Base-by-base conservation (phyloP, 2,797 vertebrate genomes). In the Melopsittacus undulatus region DNA sequence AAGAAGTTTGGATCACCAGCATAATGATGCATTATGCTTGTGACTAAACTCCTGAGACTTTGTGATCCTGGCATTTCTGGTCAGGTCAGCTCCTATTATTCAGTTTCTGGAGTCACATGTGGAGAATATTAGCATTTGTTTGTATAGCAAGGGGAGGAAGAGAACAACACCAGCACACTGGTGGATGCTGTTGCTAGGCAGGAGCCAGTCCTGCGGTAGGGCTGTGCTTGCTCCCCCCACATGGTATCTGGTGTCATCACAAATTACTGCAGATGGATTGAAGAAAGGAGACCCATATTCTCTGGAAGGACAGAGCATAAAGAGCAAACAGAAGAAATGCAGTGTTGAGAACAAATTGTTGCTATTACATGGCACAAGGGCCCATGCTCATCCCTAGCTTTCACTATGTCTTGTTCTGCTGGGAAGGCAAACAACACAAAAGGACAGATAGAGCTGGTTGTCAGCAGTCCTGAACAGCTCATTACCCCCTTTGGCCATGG, bases 11-110 rank as follows among this genome's bases (percentile, higher is more conserved):
- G 79, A 84, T 98, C 95, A 95, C 77, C 69, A 89, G 92, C 29
- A 7, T 97, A 97, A 97, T 97, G 97, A 97, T 96, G 91, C 95
- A 97, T 97, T 81, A 51, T 96, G 93, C 91, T 94, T 84, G 72
- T n/a, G 63, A 95, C 86, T 95, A 93, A 97, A 95, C 91, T 96
- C 70, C 81, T 1, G 75, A 95, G 95, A 94, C 92, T 96, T 90
- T 94, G 94, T 54, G 62, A 67, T 88, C 76, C 72, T 69, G 52
- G 92, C 83, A 75, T 72, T 91, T 85, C 77, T 45, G 80, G 89
- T 95, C 81, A 81, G 95, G 94, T 95, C 96, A 96, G 86, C n/a
- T 42, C 46, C 64, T 88, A 54, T 90, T 96, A 97, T 77, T 95
- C 95, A 89, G 78, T 90, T 96, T 92, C 95, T 92, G 49, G 78